Evolutionary conservation across 2,113 vertebrate genomes (phyloP), one percentile per base, ranked within the genome.

Genomic region (Tragelaphus buxtoni): DNA sequence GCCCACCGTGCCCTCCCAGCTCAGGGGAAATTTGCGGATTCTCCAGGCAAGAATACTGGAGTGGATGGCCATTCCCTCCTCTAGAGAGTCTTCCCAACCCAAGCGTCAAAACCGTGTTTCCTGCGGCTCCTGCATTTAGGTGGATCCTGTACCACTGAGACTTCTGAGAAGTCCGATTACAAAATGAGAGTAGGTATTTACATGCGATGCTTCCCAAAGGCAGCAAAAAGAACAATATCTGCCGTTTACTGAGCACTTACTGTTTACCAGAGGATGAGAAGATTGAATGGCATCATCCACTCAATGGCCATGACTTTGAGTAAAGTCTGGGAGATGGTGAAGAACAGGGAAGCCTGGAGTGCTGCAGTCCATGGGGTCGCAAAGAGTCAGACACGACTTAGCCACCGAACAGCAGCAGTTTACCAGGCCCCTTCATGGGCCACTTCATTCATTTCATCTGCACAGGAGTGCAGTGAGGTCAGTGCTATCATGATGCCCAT

Each of bases 1-100:
- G 1, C 82, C 45, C 14, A 9, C 3, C 4, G 1, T 2, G 0
- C 20, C 13, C 11, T 9, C 9, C 10, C 4, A 9, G 47, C 61
- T 30, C n/a, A 10, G 56, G 4, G 20, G 69, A 26, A 26, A 4
- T 3, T 42, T 3, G 10, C 11, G 0, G 65, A 13, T 26, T 11
- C 20, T 74, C 69, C 20, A 12, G 22, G 69, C 20, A 12, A 26
- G 39, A 26, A 13, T 2, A 3, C 22, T 22, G 10, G 35, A 39
- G 69, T 3, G 5, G 69, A 22, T 0, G 69, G 69, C 35, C 20
- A 13, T 13, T 26, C 22, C 35, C 69, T 42, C 20, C 69, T 74
- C 69, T 39, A 69, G 69, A 22, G 35, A 22, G 13, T 7, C 35
- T 42, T 39, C 22, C 39, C 35, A 39, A 1, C 69, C 69, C 35